These are phyloP conservation scores for Brachynemurus nebulosus DNA, from an alignment of 2,888 invertebrate genomes.

Conservation along the genomic window DNA sequence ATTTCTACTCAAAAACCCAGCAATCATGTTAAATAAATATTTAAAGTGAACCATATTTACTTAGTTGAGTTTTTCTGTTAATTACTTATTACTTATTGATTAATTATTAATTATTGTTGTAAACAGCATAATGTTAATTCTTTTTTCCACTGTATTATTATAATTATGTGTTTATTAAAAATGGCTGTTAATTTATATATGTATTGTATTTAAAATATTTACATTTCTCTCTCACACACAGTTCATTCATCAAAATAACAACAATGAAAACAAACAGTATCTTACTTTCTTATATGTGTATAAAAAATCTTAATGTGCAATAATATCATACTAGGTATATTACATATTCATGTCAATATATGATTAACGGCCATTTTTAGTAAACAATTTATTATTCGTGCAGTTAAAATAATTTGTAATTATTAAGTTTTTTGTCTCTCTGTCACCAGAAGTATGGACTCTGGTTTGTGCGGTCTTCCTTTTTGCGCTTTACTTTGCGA, in stretches of 20 bases:
- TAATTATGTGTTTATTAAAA: background rate
- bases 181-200: background rate
- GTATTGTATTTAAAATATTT: background rate
- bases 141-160: background rate
- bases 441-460: background rate
- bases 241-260: no score
- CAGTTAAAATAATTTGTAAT: no score
- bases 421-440: slow-evolving; percentile 2
- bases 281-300: no score
- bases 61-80: slow-evolving; percentile 8
- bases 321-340: no score
- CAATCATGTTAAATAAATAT: slow-evolving; percentile 8
- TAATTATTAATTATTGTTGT: slow-evolving; percentile 9
- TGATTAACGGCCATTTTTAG: no score
- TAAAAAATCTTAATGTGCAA: no score
- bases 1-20: slow-evolving; percentile 12
- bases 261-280: no score
- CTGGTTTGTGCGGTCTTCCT: slow-evolving; percentile 9
- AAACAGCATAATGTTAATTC: slow-evolving; percentile 7
- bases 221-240: no score
- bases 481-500: slow-evolving; percentile 7
- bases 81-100: slow-evolving; percentile 4
- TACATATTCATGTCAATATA: no score
- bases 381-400: no score
- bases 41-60: background rate